phyloP scores from a whole-genome alignment of 2,113 vertebrate species.

The Martes martes region DNA sequence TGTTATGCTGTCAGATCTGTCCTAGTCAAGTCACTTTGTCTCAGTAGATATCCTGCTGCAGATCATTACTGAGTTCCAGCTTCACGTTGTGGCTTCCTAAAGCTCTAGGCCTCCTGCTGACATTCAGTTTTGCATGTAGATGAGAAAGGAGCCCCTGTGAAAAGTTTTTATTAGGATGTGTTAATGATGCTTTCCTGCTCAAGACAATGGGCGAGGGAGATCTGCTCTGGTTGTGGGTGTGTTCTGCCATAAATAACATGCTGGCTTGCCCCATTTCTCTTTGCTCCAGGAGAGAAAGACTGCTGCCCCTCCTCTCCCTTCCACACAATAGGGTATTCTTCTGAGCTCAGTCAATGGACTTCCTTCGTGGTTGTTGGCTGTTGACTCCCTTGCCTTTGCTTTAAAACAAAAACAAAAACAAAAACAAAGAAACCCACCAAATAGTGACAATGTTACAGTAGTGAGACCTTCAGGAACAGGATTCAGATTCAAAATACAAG shows the following conservation, averaged over 20 bases:
- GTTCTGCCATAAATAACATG: background rate
- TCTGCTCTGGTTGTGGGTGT: background rate
- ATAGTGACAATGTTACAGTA: background rate
- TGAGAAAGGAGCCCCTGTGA: constrained; percentile 58
- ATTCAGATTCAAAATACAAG: background rate
- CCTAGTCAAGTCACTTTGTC: constrained; percentile 34
- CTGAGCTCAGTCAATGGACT: no score
- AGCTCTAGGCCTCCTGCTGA: constrained; percentile 68
- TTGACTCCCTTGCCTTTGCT: background rate
- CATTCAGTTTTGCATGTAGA: constrained; percentile 50
- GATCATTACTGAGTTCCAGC: constrained; percentile 50
- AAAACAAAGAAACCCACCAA: background rate
- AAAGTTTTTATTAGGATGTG: constrained; percentile 51
- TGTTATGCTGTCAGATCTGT: constrained; percentile 43
- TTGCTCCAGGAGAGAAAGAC: background rate
- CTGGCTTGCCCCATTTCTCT: background rate
- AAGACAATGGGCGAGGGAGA: background rate
- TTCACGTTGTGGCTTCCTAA: constrained; percentile 62
- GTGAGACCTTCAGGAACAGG: background rate
- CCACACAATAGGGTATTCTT: background rate
- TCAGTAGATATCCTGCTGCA: constrained; percentile 46
- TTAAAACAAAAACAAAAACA: background rate
- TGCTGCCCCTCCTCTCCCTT: background rate
- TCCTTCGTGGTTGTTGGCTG: background rate
- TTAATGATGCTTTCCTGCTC: constrained; percentile 27